Conservation (phyloP, 53 echinoderm and acorn worm species). For the Zoroaster sp. region DNA sequence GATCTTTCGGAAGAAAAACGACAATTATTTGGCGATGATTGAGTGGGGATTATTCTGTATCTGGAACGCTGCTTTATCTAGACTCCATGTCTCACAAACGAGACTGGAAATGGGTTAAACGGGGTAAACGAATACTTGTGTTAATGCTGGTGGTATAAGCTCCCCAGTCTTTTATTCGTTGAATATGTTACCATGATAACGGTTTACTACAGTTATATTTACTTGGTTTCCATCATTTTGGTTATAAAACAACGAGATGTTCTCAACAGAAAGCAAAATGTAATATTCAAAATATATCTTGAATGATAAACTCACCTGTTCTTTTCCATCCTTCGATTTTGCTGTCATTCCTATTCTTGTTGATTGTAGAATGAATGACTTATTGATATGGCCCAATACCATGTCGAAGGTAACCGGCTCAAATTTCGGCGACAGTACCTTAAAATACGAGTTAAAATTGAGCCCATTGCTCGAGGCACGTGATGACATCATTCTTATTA, state of each 20-base stretch:
- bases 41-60: background rate
- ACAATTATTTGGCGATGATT: conserved; percentile 14
- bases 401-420: conserved; percentile 76
- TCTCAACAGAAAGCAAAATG: no score
- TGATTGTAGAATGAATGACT: conserved; percentile 67
- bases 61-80: no score
- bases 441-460: conserved; percentile 89
- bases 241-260: no score
- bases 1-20: background rate
- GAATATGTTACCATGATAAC: no score
- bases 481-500: conserved; percentile 84
- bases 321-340: conserved; percentile 57
- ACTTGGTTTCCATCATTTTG: no score
- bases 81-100: background rate
- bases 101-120: no score
- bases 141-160: no score
- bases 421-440: conserved; percentile 70
- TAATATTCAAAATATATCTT: no score
- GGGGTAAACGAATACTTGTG: no score
- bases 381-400: conserved; percentile 82
- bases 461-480: conserved; percentile 77
- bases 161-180: no score
- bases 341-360: conserved; percentile 59
- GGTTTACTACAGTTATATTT: no score
- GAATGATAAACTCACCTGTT: conserved; percentile 67